phyloP scores from a whole-genome alignment of 2,797 vertebrate species.

The Arctocebus calabarensis region DNA sequence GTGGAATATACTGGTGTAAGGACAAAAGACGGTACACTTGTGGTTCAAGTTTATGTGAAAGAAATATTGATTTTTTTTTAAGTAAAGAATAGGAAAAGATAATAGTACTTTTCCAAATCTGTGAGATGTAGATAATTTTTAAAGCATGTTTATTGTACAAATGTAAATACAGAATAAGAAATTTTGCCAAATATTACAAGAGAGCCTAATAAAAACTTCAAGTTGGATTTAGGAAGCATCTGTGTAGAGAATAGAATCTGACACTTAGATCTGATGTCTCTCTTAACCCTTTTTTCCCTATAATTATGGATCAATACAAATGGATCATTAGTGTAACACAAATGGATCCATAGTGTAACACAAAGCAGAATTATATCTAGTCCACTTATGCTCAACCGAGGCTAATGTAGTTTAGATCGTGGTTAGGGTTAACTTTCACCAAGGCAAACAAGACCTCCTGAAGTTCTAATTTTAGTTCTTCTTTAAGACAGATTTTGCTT shows the following conservation, averaged over 20 bases:
- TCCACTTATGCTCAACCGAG: neutral
- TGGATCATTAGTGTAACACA: too few species aligned
- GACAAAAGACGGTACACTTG: neutral
- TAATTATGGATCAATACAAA: too few species aligned
- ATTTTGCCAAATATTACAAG: neutral
- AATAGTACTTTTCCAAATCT: neutral
- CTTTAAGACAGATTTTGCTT: neutral
- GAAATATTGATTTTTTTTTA: neutral
- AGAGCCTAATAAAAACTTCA: neutral
- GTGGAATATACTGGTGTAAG: neutral
- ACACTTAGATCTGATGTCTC: neutral
- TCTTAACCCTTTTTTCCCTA: neutral
- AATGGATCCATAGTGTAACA: neutral
- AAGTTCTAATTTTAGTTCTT: neutral
- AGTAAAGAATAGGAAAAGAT: neutral
- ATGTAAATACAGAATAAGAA: neutral
- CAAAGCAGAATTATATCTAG: neutral
- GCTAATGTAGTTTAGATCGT: neutral
- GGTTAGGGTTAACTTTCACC: neutral
- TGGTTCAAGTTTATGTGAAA: neutral
- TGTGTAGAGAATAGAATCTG: neutral
- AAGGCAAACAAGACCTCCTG: neutral
- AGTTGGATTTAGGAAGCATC: neutral
- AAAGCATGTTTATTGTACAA: neutral
- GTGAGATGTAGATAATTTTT: neutral